A percentile compares a stretch with the other conserved stretches of the same genome.
Evolutionary conservation across 2,888 invertebrate genomes (phyloP).

Genomic region (Lasius platythorax): DNA sequence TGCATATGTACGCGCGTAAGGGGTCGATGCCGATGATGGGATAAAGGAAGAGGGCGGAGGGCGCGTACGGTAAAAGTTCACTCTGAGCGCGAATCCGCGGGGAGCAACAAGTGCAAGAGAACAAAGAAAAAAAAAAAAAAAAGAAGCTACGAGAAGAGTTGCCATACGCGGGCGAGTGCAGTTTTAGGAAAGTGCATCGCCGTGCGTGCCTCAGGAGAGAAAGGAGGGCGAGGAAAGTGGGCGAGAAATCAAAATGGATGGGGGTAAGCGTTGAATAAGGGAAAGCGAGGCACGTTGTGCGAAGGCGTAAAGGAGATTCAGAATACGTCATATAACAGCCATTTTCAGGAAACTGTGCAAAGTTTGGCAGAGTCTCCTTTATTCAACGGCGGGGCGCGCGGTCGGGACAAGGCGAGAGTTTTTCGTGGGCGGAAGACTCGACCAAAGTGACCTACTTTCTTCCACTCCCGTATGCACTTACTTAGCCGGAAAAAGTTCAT

Average conservation of each 20-base stretch:
- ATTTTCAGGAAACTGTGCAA: constrained; percentile 62
- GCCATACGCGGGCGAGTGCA: constrained; percentile 29
- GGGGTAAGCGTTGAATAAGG: constrained; percentile 46
- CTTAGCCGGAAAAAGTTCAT: constrained; percentile 32
- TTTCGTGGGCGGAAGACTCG: constrained; percentile 21
- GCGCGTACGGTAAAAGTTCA: constrained; percentile 27
- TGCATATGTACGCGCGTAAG: not conserved
- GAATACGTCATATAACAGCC: constrained; percentile 75
- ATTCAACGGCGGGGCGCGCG: constrained; percentile 47
- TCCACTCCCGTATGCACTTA: constrained; percentile 36
- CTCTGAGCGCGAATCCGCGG: constrained; percentile 38
- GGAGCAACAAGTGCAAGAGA: constrained; percentile 45
- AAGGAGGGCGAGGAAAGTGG: constrained; percentile 37
- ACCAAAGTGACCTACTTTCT: constrained; percentile 32
- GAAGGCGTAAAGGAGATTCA: constrained; percentile 71
- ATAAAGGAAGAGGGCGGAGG: not conserved
- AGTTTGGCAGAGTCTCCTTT: constrained; percentile 62
- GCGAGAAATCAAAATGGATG: constrained; percentile 65
- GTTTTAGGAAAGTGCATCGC: constrained; percentile 39
- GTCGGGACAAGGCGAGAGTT: constrained; percentile 39
- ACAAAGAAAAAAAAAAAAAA: not conserved
- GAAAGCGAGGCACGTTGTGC: constrained; percentile 65
- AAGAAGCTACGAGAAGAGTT: constrained; percentile 50
- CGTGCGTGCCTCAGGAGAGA: not conserved
- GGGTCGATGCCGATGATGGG: constrained; percentile 1